Base-by-base conservation (phyloP, 2,888 invertebrate species). In the Drosophila longiperda region DNA sequence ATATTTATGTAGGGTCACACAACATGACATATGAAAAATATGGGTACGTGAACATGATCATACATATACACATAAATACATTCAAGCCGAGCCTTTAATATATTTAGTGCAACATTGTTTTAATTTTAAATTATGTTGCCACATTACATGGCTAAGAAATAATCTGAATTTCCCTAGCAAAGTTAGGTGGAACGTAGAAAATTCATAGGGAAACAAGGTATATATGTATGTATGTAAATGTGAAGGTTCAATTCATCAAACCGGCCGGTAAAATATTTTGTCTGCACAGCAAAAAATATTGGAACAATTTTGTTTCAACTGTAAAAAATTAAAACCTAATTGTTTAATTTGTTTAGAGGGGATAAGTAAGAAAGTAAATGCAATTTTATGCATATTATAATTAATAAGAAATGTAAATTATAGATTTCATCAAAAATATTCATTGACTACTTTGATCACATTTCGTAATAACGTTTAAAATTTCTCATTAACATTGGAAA, bases 1-100 rank as follows among this genome's bases (percentile, higher is more conserved):
- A 55, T 20, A 33, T 49, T 45, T 67, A 26, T 67, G 66, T 66
- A 33, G 55, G 68, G 66, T 20, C 67, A 3, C 53, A 53, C 38
- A 66, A 66, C 32, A 53, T 36, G 15, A 48, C 55, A 29, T 36
- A 67, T 26, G 66, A 66, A 48, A 67, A 49, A 38, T 55, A 54
- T 67, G 66, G 66, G 66, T 66, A 66, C 20, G 66, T 66, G 15
- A 33, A 49, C 17, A 26, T 5, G 5, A 17, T 17, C 6, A 20
- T 55, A 55, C 12, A 34, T 17, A 12, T 49, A 5, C 7, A 55
- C 15, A 57, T n/a, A 40, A 15, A 42, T n/a, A 42, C 15, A 32
- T 15, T 12, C 8, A 17, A 57, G 17, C 9, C 15, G 20, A 40
- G 8, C n/a, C 20, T 20, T 57, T 4, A 29, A 12, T 29, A 29